A percentile compares a stretch with the other conserved stretches of the same genome.
Conservation (phyloP, 1,140 invertebrate species). For the Diachasma alloeum region DNA sequence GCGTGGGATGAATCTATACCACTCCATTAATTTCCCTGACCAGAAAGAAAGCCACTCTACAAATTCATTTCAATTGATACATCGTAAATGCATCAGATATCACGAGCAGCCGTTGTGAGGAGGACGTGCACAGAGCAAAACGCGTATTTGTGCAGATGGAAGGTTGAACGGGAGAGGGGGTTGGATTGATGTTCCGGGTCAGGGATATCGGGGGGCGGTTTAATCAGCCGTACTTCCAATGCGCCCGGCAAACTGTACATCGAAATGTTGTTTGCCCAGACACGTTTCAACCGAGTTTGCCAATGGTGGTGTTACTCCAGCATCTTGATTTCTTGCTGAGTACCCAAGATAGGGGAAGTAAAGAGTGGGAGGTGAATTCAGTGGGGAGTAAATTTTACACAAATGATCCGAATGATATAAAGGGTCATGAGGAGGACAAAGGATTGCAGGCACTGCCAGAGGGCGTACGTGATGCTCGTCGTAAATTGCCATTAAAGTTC, state of each 20-base stretch:
- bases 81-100: too few relatives aligned
- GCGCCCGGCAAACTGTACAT: neutral
- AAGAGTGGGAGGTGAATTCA: neutral
- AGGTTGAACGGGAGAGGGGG: neutral
- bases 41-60: too few relatives aligned
- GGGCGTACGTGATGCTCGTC: neutral
- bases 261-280: slow-evolving; percentile 5
- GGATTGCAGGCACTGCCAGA: neutral
- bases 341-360: too few relatives aligned
- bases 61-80: too few relatives aligned
- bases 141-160: neutral
- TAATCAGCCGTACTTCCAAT: slow-evolving; percentile 14
- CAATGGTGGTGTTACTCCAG: neutral
- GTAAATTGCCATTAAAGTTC: slow-evolving; percentile 25
- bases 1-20: too few relatives aligned
- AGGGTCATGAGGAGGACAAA: neutral
- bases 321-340: neutral
- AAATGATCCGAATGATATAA: neutral
- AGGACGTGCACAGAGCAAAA: neutral
- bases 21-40: too few relatives aligned
- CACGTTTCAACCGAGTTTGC: neutral
- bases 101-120: too few relatives aligned
- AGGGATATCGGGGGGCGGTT: slow-evolving; percentile 10
- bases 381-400: neutral
- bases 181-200: slow-evolving; percentile 12